Percentiles rank a stretch among this genome's conserved stretches.
Conservation (phyloP, 2,113 vertebrate species). For the Psittacula cyanocephala region DNA sequence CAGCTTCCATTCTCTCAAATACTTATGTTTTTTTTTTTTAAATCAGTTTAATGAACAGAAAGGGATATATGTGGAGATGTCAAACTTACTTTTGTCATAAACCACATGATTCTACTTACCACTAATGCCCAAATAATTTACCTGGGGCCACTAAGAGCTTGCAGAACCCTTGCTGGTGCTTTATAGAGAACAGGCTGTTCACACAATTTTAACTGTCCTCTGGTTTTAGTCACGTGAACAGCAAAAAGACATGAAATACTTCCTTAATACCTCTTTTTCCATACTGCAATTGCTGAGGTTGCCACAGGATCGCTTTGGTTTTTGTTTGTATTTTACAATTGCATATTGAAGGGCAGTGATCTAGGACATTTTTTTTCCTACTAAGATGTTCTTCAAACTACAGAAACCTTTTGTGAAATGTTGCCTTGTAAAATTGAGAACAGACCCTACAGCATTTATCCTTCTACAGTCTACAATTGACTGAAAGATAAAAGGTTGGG, state of each 20-base stretch:
- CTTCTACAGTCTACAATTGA: neutral
- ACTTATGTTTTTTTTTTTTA: neutral
- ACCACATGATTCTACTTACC: constrained; percentile 12
- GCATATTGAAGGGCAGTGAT: neutral
- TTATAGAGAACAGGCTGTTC: constrained; percentile 26
- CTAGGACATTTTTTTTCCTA: neutral
- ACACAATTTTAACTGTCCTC: neutral
- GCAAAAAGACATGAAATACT: constrained; percentile 23
- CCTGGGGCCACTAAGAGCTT: neutral
- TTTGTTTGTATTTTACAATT: neutral
- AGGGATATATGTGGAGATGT: neutral
- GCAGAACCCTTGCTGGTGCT: constrained; percentile 25
- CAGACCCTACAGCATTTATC: neutral
- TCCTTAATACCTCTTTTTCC: constrained; percentile 4
- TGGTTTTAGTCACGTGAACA: neutral
- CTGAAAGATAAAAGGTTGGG: neutral
- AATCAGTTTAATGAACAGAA: constrained; percentile 48
- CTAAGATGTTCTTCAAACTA: neutral
- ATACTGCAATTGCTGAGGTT: constrained; percentile 13
- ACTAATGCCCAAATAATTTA: constrained; percentile 50
- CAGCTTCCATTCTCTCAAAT: neutral
- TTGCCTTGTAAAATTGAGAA: neutral
- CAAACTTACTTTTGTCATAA: constrained; percentile 41
- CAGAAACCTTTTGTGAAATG: neutral
- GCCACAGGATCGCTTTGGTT: constrained; percentile 26